phyloP scores from a whole-genome alignment of 2,113 vertebrate species.

The Microtus oregoni region DNA sequence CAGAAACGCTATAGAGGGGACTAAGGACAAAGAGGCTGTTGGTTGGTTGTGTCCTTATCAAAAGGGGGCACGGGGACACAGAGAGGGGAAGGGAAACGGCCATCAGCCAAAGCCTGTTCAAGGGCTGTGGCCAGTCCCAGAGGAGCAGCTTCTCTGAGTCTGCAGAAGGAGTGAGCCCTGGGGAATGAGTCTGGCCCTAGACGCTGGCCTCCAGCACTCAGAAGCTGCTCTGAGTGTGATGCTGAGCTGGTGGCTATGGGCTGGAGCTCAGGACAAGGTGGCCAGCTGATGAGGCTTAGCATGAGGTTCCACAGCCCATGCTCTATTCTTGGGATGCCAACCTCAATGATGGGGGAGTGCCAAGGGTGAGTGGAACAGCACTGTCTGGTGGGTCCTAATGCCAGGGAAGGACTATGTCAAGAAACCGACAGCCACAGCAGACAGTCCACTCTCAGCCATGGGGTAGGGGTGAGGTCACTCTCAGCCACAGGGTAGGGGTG shows the following conservation, averaged over 20 bases:
- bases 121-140: background rate
- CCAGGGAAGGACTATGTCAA: background rate
- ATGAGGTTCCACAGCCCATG: background rate
- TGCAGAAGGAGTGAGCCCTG: background rate
- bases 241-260: background rate
- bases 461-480: too few species aligned
- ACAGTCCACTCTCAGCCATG: background rate
- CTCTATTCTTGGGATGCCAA: background rate
- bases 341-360: too few species aligned
- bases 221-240: background rate
- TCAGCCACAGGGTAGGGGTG: too few species aligned
- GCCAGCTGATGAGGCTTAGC: background rate
- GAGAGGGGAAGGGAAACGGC: background rate
- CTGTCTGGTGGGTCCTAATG: background rate
- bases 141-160: background rate
- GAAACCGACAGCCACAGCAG: background rate
- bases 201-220: background rate
- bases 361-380: background rate
- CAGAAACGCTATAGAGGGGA: background rate
- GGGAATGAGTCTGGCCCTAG: background rate
- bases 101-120: background rate
- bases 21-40: background rate
- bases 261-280: background rate
- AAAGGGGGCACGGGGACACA: background rate
- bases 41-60: background rate